Base-by-base conservation (phyloP, 2,888 invertebrate species). In the Drosophila niveifrons region DNA sequence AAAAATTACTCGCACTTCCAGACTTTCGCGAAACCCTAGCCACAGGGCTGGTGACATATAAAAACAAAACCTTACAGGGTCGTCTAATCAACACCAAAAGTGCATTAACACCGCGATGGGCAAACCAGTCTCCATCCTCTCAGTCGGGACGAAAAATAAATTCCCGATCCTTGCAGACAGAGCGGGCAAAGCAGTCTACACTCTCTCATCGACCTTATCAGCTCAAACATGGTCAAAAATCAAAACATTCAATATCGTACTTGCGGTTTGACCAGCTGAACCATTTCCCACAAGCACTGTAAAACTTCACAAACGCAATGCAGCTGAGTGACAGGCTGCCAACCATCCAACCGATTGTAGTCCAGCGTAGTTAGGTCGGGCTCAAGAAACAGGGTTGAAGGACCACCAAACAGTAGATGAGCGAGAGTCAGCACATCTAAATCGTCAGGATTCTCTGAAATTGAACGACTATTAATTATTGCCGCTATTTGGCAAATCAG, bases 201-300 rank as follows among this genome's bases (percentile, higher is more conserved):
- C n/a, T 47, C 3, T 47, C 47, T 47, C 47, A 47, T 9, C 57
- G 15, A 47, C 9, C 44, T 29, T 15, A 11, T 15, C 46, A 52
- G 23, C 13, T 23, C 10, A 18, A 10, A 63, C 43, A 15, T 36
- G 44, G 44, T 34, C 3, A 43, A 50, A 64, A 51, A 31, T 56
- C 50, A 23, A 56, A 44, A 4, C 55, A 47, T 29, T 31, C 48
- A 11, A 48, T 57, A 51, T 36, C 51, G n/a, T 36, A 39, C 46
- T 39, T 65, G 46, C 51, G 57, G 15, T 52, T 65, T 46, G 64
- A 51, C 15, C 56, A 51, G 43, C 13, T 41, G 15, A 53, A 48
- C 31, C 47, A 53, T 62, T 62, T 53, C 29, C 53, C 56, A 46
- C 23, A 58, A 58, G 15, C 13, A 13, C 2, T 48, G 57, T 13